Evolutionary conservation across 1,140 invertebrate species (phyloP), one percentile per base, ranked within the genome.

Genomic region (Neotoxoptera formosana): DNA sequence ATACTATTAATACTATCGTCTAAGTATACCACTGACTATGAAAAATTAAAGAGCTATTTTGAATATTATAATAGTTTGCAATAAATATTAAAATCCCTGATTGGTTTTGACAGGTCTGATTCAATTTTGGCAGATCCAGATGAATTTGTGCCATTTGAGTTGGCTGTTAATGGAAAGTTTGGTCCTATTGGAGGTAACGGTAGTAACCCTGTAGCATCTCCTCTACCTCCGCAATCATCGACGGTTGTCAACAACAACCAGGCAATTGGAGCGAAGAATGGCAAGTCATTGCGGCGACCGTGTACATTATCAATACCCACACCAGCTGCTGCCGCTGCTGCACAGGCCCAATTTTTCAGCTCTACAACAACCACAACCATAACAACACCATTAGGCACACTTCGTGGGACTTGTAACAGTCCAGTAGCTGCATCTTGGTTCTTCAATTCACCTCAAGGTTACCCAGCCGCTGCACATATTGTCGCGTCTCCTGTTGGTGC

Each of bases 121-220:
- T 96, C 96, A 41, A 96, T 96, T 45, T 96, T 97, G 93, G 96
- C 97, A 51, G 97, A 97, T 91, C 97, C 97, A 94, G 97, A 97
- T 94, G 96, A 97, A 94, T 97, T 97, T 94, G 96, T 97, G 83
- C 97, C 97, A 9, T 97, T 97, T 95, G 97, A 97, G 94, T 96
- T 96, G 34, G 96, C 97, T 45, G 95, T 96, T 36, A 96, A 96
- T 36, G 97, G 96, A 94, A 97, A 97, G 95, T 98, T 97, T 94
- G 97, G 97, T 25, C 97, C 97, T 2, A 98, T 98, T 94, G 98
- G 97, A n/a, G 96, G 97, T 92, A 94, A 93, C 1, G 91, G 91
- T 41, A 30, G 36, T 30, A 93, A 86, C 2, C 81, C 91, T 17
- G 76, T 56, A 36, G 93, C 48, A 53, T 86, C 56, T 53, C 90